Conservation (phyloP, 2,888 invertebrate species). For the Synergus gifuensis region DNA sequence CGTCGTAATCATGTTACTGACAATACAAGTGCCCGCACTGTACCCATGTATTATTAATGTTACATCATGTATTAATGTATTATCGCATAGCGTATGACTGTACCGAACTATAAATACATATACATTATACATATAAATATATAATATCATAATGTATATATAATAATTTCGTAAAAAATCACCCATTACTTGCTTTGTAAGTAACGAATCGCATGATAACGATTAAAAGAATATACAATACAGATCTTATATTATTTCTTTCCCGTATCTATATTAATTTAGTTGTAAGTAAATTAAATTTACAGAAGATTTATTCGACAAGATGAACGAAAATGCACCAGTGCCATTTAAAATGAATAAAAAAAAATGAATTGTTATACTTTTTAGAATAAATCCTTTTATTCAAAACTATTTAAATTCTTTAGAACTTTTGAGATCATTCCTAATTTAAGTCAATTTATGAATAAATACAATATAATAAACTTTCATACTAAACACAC, state of each 20-base stretch:
- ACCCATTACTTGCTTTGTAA: constrained; percentile 75
- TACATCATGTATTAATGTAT: constrained; percentile 69
- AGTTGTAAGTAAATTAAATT: too few relatives aligned
- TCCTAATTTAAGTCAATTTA: too few relatives aligned
- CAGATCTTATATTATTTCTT: neutral
- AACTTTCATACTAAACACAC: too few relatives aligned
- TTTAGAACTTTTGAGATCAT: too few relatives aligned
- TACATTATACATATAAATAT: neutral
- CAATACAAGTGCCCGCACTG: constrained; percentile 60
- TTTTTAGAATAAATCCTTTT: too few relatives aligned
- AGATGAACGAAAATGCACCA: too few relatives aligned
- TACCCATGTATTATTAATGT: constrained; percentile 76
- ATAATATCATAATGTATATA: constrained; percentile 50
- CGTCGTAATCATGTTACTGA: constrained; percentile 62
- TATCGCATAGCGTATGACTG: constrained; percentile 64
- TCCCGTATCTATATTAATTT: neutral
- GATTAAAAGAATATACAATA: constrained; percentile 64
- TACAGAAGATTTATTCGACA: too few relatives aligned
- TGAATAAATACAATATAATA: too few relatives aligned
- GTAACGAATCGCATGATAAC: constrained; percentile 75
- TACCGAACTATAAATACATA: constrained; percentile 54
- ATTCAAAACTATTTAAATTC: too few relatives aligned
- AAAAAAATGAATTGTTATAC: too few relatives aligned
- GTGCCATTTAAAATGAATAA: too few relatives aligned
- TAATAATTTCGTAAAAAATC: constrained; percentile 58